Evolutionary conservation across 2,797 vertebrate genomes (phyloP).

Genomic region (Peromyscus eremicus): DNA sequence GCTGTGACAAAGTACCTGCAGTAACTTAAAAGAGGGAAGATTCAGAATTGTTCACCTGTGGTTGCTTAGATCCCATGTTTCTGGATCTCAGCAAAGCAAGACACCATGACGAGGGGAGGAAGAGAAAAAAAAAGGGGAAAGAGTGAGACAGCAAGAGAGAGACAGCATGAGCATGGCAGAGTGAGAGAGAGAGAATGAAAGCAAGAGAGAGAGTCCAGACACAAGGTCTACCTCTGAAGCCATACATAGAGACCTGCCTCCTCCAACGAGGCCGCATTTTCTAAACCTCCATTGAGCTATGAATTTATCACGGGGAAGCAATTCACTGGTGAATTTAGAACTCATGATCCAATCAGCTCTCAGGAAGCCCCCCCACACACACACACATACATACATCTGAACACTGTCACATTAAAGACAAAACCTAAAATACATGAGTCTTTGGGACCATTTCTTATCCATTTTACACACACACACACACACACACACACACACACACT

Average conservation of each 20-base stretch:
- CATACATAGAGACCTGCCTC: background rate
- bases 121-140: background rate
- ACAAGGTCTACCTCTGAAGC: background rate
- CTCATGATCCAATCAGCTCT: background rate
- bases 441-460: background rate
- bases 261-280: background rate
- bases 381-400: background rate
- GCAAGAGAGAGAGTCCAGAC: background rate
- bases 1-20: background rate
- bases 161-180: no score
- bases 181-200: background rate
- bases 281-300: background rate
- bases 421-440: no score
- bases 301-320: background rate
- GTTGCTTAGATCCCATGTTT: background rate
- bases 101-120: no score
- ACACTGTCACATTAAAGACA: background rate
- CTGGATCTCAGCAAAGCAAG: background rate
- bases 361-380: background rate
- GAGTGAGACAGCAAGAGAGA: background rate
- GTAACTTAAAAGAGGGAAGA: no score
- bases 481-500: background rate
- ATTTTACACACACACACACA: background rate
- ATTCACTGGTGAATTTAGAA: background rate
- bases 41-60: background rate